phyloP scores from a whole-genome alignment of 2,797 vertebrate genomes.

The Sciurus carolinensis region DNA sequence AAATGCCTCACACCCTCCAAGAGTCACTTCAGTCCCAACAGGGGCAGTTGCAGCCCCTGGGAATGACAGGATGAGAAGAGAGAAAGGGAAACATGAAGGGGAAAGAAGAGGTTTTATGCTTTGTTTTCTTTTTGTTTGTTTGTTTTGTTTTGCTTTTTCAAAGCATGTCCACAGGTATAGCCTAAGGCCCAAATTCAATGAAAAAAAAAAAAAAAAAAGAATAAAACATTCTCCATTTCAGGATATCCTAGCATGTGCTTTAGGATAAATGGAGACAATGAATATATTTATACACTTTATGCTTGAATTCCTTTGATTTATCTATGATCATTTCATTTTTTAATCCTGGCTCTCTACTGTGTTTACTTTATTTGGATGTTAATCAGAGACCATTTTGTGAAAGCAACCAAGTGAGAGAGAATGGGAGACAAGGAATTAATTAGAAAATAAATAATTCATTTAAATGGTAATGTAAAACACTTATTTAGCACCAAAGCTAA shows the following conservation, averaged over 20 bases:
- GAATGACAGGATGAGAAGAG: neutral
- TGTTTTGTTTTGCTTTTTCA: neutral
- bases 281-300: conserved; percentile 71
- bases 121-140: neutral
- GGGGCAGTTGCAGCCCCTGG: neutral
- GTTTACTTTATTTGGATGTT: conserved; percentile 75
- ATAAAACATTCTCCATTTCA: conserved; percentile 65
- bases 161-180: conserved; percentile 55
- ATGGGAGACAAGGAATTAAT: conserved; percentile 72
- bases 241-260: conserved; percentile 31
- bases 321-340: conserved; percentile 69
- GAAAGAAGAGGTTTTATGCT: neutral
- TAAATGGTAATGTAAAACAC: conserved; percentile 61
- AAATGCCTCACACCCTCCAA: neutral
- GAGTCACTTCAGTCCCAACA: neutral
- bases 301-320: conserved; percentile 51
- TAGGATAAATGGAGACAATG: conserved; percentile 57
- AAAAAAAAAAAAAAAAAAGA: neutral
- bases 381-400: conserved; percentile 71
- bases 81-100: neutral
- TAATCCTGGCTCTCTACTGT: conserved; percentile 71
- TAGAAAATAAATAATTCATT: conserved; percentile 81
- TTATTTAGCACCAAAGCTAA: conserved; percentile 22
- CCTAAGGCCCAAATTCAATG: conserved; percentile 51
- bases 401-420: conserved; percentile 70